These are phyloP conservation scores for Sardinella longiceps DNA, from an alignment of 2,797 vertebrate species.

Conservation along the genomic window DNA sequence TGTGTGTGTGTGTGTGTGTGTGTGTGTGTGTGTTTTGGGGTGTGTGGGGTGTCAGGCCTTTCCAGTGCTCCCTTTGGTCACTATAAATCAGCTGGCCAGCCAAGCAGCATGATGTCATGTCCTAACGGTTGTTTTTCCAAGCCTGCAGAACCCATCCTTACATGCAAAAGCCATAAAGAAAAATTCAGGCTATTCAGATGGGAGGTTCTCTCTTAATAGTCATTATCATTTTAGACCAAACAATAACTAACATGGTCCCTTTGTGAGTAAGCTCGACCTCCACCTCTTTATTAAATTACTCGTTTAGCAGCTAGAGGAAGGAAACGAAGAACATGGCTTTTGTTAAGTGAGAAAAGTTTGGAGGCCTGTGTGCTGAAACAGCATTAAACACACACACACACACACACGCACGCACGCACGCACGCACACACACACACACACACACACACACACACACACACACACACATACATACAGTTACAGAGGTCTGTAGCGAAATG, in stretches of 20 bases:
- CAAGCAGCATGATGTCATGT: background rate
- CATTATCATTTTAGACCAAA: background rate
- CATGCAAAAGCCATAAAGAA: background rate
- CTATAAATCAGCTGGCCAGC: constrained; percentile 4
- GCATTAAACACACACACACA: background rate
- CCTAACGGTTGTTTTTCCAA: background rate
- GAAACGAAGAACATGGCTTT: background rate
- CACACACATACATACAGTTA: background rate
- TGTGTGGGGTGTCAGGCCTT: background rate
- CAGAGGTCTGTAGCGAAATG: background rate
- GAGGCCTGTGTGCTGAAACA: background rate
- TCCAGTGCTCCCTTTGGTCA: background rate
- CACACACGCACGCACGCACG: too few species aligned
- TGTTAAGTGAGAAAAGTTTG: background rate
- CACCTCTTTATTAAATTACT: background rate
- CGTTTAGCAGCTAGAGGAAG: constrained; percentile 1
- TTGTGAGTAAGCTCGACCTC: background rate
- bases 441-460: too few species aligned
- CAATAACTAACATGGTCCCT: background rate
- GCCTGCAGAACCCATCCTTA: background rate
- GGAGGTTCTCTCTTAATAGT: background rate
- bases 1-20: too few species aligned
- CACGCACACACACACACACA: background rate
- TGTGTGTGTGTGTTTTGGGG: too few species aligned
- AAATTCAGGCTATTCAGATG: background rate